Base-by-base conservation (phyloP, 2,113 vertebrate species). In the Albula goreensis region DNA sequence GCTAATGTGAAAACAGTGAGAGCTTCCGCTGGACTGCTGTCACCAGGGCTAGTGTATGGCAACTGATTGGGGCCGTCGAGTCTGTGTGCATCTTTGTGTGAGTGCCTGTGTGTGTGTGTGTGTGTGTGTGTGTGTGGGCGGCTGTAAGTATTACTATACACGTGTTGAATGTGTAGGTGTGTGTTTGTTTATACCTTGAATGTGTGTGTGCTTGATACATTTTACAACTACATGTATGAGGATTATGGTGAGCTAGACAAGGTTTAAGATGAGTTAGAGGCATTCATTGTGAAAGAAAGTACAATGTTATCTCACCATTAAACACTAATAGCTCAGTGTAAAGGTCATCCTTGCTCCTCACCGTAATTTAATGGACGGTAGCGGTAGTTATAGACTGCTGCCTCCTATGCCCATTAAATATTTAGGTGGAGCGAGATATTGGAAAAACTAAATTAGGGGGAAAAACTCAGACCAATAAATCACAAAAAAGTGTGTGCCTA, bases 401-500 rank as follows among this genome's bases (percentile, higher is more conserved):
- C 77, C 70, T 83, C 86, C 74, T 53, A 63, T 52, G 57, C 74
- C 74, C 77, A 83, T 87, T 87, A 87, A 87, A 87, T 87, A 87
- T 87, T 83, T 87, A 87, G 80, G 81, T 22, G 53, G 63, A 49
- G 81, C 78, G 70, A 83, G 81, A 51, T 83, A 87, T 78, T 87
- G 86, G 82, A 85, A 49, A 80, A 85, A 85, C 80, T 85, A 85
- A 85, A 85, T 78, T 22, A 17, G 48, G 56, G 12, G 74, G 70
- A 9, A 78, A 51, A 83, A 79, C 51, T 83, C 70, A 50, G n/a
- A 25, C 63, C 77, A 49, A 87, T 87, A 80, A 87, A 87, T 83
- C 86, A 83, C 60, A 82, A 78, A 84, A 87, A 83, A 78, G 81
- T 78, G 17, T 83, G 79, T 83, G 74, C 86, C 51, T 78, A 63